A percentile compares a stretch with the other conserved stretches of the same genome.
These are phyloP conservation scores for Neostethus bicornis DNA, from an alignment of 2,797 vertebrate genomes.

Conservation along the genomic window DNA sequence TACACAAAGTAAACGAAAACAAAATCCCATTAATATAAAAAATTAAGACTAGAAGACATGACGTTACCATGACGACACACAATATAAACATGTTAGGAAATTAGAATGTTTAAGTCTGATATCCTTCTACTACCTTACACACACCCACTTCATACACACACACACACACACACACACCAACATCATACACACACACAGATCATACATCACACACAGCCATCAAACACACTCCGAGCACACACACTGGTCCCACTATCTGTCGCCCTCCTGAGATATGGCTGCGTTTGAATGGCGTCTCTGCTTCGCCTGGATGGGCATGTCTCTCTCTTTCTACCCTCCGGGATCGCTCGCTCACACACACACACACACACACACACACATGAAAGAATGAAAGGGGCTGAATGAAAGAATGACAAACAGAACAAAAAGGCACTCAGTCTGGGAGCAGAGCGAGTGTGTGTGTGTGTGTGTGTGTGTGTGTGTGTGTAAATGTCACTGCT, in stretches of 20 bases:
- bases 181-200: slow-evolving; percentile 8
- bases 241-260: slow-evolving; percentile 39
- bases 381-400: background rate
- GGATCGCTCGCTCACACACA: slow-evolving; percentile 27
- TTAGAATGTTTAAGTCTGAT: no score
- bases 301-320: slow-evolving; percentile 64
- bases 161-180: slow-evolving; percentile 18
- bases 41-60: no score
- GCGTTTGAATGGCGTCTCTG: slow-evolving; percentile 71
- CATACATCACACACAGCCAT: slow-evolving; percentile 19
- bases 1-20: no score
- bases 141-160: slow-evolving; percentile 1
- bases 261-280: slow-evolving; percentile 58
- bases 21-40: no score
- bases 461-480: slow-evolving; percentile 17
- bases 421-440: slow-evolving; percentile 13
- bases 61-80: no score
- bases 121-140: no score
- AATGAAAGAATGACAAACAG: slow-evolving; percentile 9
- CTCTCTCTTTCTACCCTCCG: slow-evolving; percentile 52
- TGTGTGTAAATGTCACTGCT: slow-evolving; percentile 67
- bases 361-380: slow-evolving; percentile 19
- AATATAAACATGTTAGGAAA: no score
- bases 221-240: slow-evolving; percentile 3
- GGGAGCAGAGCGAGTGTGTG: background rate